A percentile compares a stretch with the other conserved stretches of the same genome.
Evolutionary conservation across 2,888 invertebrate genomes (phyloP).

Genomic region (Latheticus oryzae): DNA sequence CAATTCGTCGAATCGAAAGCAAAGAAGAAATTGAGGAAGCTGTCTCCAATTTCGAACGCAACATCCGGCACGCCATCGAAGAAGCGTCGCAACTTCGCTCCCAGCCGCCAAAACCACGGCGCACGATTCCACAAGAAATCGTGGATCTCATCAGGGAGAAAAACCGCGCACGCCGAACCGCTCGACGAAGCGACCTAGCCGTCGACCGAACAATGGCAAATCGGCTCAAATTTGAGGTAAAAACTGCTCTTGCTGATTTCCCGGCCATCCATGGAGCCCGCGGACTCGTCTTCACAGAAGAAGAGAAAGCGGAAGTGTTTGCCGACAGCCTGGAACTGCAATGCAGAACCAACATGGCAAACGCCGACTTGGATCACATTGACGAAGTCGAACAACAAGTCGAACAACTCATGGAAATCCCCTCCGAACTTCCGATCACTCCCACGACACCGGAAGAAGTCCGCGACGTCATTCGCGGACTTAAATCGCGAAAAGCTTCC

Average conservation of each 20-base stretch:
- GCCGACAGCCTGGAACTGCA: not conserved
- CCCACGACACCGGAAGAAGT: too few relatives aligned
- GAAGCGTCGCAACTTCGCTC: not conserved
- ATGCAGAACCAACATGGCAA: not conserved
- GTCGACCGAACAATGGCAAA: not conserved
- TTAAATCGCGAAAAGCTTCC: too few relatives aligned
- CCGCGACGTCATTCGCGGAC: too few relatives aligned
- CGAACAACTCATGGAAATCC: too few relatives aligned
- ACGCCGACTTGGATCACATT: too few relatives aligned
- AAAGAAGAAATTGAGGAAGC: not conserved
- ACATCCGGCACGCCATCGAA: not conserved
- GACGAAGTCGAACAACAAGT: too few relatives aligned
- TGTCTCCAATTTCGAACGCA: not conserved
- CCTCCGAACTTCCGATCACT: too few relatives aligned
- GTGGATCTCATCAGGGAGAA: not conserved
- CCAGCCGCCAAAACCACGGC: not conserved
- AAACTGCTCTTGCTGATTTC: not conserved
- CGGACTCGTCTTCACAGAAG: not conserved
- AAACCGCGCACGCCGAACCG: not conserved
- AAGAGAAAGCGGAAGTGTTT: slow-evolving; percentile 50
- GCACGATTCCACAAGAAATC: not conserved
- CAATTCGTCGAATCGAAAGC: too few relatives aligned
- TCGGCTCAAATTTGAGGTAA: not conserved
- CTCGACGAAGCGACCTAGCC: too few relatives aligned
- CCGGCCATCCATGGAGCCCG: too few relatives aligned